Evolutionary conservation across 1,140 invertebrate genomes (phyloP), one percentile per base, ranked within the genome.

Genomic region (Cylas formicarius): DNA sequence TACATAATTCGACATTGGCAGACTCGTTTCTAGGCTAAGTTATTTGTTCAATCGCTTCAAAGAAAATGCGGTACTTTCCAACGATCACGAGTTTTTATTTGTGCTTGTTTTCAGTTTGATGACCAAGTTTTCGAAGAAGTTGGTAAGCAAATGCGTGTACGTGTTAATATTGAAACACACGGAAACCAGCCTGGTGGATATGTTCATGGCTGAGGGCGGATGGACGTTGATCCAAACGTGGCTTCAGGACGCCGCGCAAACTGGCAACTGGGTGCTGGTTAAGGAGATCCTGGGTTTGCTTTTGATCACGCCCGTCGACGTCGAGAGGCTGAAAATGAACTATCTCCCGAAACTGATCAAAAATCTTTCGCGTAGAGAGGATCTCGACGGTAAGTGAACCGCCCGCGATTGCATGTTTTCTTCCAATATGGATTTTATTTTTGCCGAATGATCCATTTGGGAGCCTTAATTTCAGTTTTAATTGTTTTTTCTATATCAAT

Each of bases 101-200:
- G 23, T 35, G 13, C 23, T 46, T 60, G 61, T 67, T 67, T 67
- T 52, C 72, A 94, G 88, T 62, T 76, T 96, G 58, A 96, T 96
- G 90, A 85, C 85, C 17, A 92, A 93, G 66, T 93, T 87, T 74
- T 94, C 90, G 1, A 92, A 88, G 63, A 96, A 96, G 67, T 70
- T 96, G 37, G 91, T 96, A 21, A 93, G 90, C 54, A 92, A 92
- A 72, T 95, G 90, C 71, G 87, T 94, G 54, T 97, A 96, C 63
- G 81, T 93, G 48, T 87, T 94, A 67, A 93, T 97, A 56, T 70
- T 96, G 31, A 88, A 88, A 69, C 82, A 81, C 28, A 93, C 91
- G n/a, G 78, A 87, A 57, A 75, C 78, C 1, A 82, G 88, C 50
- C 72, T 93, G 41, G 71, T 95, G 20, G 83, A 83, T 38, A 77